Evolutionary conservation across 2,888 invertebrate species (phyloP).

Genomic region (Formica aserva): DNA sequence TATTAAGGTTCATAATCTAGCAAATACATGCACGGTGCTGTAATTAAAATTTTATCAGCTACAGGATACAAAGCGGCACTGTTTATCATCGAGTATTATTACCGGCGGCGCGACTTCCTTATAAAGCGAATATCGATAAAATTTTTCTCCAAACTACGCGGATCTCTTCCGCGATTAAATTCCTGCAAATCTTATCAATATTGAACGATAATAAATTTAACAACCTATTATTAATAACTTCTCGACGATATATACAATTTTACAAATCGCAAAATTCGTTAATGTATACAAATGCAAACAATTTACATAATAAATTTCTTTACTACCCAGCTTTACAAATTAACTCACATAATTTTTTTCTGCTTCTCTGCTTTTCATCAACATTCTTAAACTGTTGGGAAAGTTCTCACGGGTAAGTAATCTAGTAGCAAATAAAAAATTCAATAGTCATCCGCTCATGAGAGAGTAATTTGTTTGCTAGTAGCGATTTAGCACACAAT

Average conservation of each 20-base stretch:
- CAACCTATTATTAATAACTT: slow-evolving; percentile 18
- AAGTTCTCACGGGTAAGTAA: not conserved
- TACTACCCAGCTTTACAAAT: not conserved
- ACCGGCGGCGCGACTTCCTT: slow-evolving; percentile 47
- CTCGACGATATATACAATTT: not conserved
- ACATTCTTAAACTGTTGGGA: not conserved
- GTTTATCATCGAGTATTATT: slow-evolving; percentile 55
- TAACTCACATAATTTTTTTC: not conserved
- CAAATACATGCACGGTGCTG: slow-evolving; percentile 48
- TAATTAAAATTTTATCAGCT: slow-evolving; percentile 65
- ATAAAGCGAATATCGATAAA: slow-evolving; percentile 46
- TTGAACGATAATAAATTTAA: slow-evolving; percentile 35
- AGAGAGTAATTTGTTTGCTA: not conserved
- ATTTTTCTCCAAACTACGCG: slow-evolving; percentile 22
- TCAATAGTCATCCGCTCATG: not conserved
- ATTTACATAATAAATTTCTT: not conserved
- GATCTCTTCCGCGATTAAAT: slow-evolving; percentile 45
- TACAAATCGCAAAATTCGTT: not conserved
- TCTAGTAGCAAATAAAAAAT: slow-evolving; percentile 5
- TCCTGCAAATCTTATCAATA: slow-evolving; percentile 34
- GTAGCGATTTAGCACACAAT: not conserved
- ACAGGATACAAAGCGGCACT: slow-evolving; percentile 42
- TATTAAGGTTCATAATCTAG: slow-evolving; percentile 62
- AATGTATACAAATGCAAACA: not conserved
- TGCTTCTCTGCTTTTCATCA: not conserved